Percentiles rank a stretch among this genome's conserved stretches.
Conservation (phyloP, 2,113 vertebrate species). For the Poeciliopsis occidentalis region DNA sequence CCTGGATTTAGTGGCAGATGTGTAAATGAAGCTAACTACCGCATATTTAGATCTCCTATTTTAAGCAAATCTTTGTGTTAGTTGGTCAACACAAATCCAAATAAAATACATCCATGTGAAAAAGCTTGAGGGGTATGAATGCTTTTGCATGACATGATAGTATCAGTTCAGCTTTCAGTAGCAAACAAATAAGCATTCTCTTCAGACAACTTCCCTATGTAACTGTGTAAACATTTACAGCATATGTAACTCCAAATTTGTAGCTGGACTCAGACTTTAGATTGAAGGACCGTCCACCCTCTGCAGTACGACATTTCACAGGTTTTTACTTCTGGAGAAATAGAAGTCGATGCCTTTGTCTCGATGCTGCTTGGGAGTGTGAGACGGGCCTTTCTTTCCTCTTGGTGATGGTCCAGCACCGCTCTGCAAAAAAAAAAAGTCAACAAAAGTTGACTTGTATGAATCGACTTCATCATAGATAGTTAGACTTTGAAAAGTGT, state of each 20-base stretch:
- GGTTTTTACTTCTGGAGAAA: slow-evolving; percentile 80
- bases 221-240: neutral
- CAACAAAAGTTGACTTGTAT: neutral
- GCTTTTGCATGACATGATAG: neutral
- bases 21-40: neutral
- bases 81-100: neutral
- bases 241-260: neutral
- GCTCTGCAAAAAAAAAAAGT: slow-evolving; percentile 48
- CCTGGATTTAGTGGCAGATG: neutral
- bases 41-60: no score
- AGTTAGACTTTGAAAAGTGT: neutral
- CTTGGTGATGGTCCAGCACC: slow-evolving; percentile 52
- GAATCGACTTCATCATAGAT: neutral
- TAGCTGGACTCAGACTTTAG: neutral
- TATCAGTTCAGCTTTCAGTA: neutral
- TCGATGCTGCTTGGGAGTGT: slow-evolving; percentile 63
- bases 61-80: neutral
- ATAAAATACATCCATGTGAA: neutral
- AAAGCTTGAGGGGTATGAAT: neutral
- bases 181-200: neutral
- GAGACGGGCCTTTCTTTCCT: slow-evolving; percentile 73
- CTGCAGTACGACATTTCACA: neutral
- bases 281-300: neutral
- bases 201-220: neutral
- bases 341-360: slow-evolving; percentile 85